These are phyloP conservation scores for Danio kyathit DNA, from an alignment of 2,797 vertebrate species.

Conservation along the genomic window DNA sequence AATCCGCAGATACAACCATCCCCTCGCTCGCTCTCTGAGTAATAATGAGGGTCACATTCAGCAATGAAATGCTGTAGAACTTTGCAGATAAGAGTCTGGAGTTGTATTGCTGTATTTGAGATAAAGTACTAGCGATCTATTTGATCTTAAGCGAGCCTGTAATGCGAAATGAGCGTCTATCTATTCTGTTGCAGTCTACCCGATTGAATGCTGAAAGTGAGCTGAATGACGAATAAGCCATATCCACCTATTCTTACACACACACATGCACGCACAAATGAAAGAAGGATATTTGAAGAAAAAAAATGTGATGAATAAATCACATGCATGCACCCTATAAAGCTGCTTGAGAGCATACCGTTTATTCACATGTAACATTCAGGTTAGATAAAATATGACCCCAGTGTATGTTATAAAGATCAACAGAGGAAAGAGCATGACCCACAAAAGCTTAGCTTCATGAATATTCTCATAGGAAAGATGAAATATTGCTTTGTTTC, in stretches of 20 bases:
- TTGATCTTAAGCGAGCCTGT: slow-evolving; percentile 38
- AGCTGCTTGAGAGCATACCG: background rate
- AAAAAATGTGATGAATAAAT: background rate
- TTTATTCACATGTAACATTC: slow-evolving; percentile 9
- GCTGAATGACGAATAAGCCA: slow-evolving; percentile 21
- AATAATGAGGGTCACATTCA: slow-evolving; percentile 47
- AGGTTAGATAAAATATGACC: slow-evolving; percentile 16
- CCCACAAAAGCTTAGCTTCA: background rate
- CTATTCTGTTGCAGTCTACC: slow-evolving; percentile 9
- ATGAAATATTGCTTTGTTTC: background rate
- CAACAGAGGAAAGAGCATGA: slow-evolving; percentile 12
- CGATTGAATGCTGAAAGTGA: background rate
- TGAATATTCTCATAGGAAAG: background rate
- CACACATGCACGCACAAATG: background rate
- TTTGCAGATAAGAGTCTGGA: slow-evolving; percentile 35
- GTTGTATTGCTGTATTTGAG: slow-evolving; percentile 30
- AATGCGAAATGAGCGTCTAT: slow-evolving; percentile 31
- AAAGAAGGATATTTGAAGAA: background rate
- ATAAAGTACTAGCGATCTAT: slow-evolving; percentile 32
- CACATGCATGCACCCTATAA: background rate
- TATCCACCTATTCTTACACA: background rate
- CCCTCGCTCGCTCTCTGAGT: background rate
- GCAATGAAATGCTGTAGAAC: slow-evolving; percentile 29
- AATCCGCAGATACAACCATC: slow-evolving; percentile 21
- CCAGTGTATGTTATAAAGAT: background rate